Percentiles rank a stretch among this genome's conserved stretches.
Evolutionary conservation across 2,888 invertebrate genomes (phyloP).

Genomic region (Morpho achilles): DNA sequence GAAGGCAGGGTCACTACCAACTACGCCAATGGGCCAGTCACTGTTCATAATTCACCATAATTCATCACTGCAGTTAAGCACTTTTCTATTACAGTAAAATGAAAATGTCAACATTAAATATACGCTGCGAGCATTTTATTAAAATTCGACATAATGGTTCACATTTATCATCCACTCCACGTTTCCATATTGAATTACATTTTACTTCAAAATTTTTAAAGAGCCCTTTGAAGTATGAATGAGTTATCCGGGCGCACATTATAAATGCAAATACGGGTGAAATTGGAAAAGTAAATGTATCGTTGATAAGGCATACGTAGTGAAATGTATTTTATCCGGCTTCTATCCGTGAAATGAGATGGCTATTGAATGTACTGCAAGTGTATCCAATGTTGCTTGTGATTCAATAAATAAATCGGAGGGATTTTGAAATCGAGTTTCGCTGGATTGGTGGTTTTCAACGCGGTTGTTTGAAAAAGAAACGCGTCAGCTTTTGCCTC

Average conservation of each 20-base stretch:
- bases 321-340: constrained; percentile 13
- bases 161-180: constrained; percentile 1
- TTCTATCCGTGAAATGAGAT: constrained; percentile 20
- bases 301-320: constrained; percentile 19
- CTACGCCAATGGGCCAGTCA: too few relatives aligned
- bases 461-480: constrained; percentile 4
- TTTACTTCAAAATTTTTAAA: constrained; percentile 8
- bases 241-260: constrained; percentile 20
- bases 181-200: constrained; percentile 8
- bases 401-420: constrained; percentile 16
- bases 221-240: constrained; percentile 13
- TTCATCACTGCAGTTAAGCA: too few relatives aligned
- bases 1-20: too few relatives aligned
- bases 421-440: constrained; percentile 12
- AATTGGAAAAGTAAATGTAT: constrained; percentile 24
- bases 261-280: constrained; percentile 22
- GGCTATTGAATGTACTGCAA: constrained; percentile 16
- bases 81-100: too few relatives aligned
- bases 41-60: too few relatives aligned
- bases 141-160: neutral
- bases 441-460: constrained; percentile 3
- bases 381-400: constrained; percentile 20
- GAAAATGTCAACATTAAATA: too few relatives aligned
- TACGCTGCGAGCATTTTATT: too few relatives aligned
- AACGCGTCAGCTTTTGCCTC: constrained; percentile 4